A percentile compares a stretch with the other conserved stretches of the same genome.
These are phyloP conservation scores for Spea hammondii DNA, from an alignment of 2,797 vertebrate species.

Conservation along the genomic window DNA sequence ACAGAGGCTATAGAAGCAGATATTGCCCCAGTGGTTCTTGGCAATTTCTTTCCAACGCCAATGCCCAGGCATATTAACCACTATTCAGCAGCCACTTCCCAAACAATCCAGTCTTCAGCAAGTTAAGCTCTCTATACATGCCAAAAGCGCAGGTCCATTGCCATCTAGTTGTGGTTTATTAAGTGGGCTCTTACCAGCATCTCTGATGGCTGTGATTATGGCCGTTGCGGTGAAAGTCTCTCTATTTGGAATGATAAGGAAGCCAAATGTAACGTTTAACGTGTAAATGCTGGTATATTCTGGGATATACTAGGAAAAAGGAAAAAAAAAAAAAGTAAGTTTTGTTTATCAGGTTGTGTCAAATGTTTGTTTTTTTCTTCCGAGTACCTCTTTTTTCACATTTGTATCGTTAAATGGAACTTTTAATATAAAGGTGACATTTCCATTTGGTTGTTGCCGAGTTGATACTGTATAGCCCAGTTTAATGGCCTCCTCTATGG, in stretches of 20 bases:
- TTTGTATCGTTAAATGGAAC: constrained; percentile 52
- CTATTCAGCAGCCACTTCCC: too few species aligned
- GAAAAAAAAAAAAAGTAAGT: background rate
- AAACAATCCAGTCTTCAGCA: too few species aligned
- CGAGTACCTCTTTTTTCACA: constrained; percentile 57
- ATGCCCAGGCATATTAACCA: too few species aligned
- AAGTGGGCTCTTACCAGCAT: constrained; percentile 57
- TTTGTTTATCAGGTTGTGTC: background rate
- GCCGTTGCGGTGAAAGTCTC: constrained; percentile 54
- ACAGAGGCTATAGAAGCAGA: too few species aligned
- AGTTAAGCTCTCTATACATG: too few species aligned
- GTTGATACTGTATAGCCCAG: constrained; percentile 39
- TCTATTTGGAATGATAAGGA: constrained; percentile 54
- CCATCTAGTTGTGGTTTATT: too few species aligned
- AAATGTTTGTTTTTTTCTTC: background rate
- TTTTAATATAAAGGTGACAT: constrained; percentile 50
- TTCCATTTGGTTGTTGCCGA: constrained; percentile 54
- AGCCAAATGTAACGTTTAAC: constrained; percentile 57
- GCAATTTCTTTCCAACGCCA: too few species aligned
- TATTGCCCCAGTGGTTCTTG: too few species aligned
- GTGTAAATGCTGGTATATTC: constrained; percentile 50
- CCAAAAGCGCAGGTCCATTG: too few species aligned
- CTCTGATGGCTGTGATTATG: constrained; percentile 25
- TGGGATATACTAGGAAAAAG: constrained; percentile 47
- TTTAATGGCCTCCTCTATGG: constrained; percentile 45